phyloP scores from a whole-genome alignment of 2,797 vertebrate genomes.

The Esox masquinongy region DNA sequence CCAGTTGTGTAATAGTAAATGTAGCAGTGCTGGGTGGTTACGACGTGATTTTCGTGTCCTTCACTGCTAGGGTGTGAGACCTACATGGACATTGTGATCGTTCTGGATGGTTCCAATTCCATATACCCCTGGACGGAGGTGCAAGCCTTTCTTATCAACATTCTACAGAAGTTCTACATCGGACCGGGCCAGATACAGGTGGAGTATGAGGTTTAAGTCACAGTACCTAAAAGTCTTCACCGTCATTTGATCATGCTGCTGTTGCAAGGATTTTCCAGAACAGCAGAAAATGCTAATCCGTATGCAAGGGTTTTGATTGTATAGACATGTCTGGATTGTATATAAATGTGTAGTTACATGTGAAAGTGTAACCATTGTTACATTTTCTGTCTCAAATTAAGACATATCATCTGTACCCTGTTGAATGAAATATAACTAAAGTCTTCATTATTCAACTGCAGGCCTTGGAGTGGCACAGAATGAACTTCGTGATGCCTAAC shows the following conservation, averaged over 20 bases:
- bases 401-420: too few species aligned
- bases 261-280: too few species aligned
- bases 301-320: too few species aligned
- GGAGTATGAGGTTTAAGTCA: slow-evolving; percentile 28
- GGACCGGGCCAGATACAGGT: slow-evolving; percentile 99
- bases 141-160: slow-evolving; percentile 97
- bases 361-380: neutral
- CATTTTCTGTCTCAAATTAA: too few species aligned
- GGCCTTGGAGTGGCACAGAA: neutral
- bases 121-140: slow-evolving; percentile 99
- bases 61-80: slow-evolving; percentile 89
- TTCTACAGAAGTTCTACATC: slow-evolving; percentile 96
- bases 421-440: neutral
- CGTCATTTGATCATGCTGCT: too few species aligned
- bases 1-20: too few species aligned
- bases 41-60: neutral
- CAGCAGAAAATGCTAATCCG: too few species aligned
- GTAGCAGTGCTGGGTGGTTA: too few species aligned
- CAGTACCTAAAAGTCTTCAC: neutral
- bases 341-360: too few species aligned
- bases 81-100: slow-evolving; percentile 98
- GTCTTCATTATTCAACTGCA: neutral
- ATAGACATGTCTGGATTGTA: too few species aligned
- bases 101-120: slow-evolving; percentile 97
- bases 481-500: neutral